These are phyloP conservation scores for Cremastobaeus sp. DNA, from an alignment of 2,888 invertebrate species.

Conservation along the genomic window DNA sequence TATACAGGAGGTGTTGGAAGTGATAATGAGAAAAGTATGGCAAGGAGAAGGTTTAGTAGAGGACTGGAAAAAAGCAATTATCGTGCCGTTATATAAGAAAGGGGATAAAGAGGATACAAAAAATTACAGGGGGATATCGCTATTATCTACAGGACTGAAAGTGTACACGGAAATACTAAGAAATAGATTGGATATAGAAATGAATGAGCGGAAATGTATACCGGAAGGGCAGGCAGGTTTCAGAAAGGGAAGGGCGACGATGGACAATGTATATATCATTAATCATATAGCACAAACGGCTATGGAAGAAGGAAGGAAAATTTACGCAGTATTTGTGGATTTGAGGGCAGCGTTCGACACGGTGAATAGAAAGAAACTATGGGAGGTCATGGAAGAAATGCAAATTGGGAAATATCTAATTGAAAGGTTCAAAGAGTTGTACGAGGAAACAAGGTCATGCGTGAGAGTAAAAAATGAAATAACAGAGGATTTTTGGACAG, in stretches of 20 bases:
- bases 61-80: not conserved
- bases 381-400: no score
- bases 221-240: constrained; percentile 1
- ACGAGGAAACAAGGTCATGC: no score
- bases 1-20: not conserved
- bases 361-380: no score
- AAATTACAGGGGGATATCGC: not conserved
- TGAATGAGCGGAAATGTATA: not conserved
- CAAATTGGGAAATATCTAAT: no score
- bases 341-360: no score
- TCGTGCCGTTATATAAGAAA: constrained; percentile 5
- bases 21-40: constrained; percentile 1
- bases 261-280: no score
- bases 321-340: not conserved
- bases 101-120: constrained; percentile 3
- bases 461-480: no score
- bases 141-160: not conserved
- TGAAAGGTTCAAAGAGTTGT: no score
- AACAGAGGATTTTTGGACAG: no score
- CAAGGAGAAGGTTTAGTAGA: constrained; percentile 1
- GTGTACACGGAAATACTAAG: not conserved
- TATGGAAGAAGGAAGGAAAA: not conserved
- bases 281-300: not conserved
- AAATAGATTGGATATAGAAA: not conserved
- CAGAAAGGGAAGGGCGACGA: not conserved